Percentiles rank a stretch among this genome's conserved stretches.
Evolutionary conservation across 2,113 vertebrate genomes (phyloP).

Genomic region (Amphiprion ocellaris): DNA sequence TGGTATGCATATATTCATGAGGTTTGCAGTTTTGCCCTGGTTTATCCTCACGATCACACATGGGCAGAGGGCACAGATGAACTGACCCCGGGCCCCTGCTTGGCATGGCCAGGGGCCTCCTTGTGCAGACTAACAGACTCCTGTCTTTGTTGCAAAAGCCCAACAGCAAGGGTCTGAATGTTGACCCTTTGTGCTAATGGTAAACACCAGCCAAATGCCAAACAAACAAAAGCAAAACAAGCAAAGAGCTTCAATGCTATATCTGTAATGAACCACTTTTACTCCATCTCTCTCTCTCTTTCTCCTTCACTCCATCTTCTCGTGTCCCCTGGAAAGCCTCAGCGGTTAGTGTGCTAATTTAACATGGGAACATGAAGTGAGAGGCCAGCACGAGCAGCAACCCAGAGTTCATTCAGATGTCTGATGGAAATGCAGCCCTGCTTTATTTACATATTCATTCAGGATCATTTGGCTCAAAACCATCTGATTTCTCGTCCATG

Average conservation of each 20-base stretch:
- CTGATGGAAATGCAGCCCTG: conserved; percentile 63
- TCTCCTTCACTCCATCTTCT: conserved; percentile 25
- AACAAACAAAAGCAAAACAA: conserved; percentile 68
- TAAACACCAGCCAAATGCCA: conserved; percentile 77
- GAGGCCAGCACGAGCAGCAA: conserved; percentile 55
- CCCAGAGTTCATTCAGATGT: conserved; percentile 65
- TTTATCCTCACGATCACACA: conserved; percentile 43
- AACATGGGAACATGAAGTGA: conserved; percentile 56
- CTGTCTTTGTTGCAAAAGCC: conserved; percentile 71
- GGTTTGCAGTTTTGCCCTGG: conserved; percentile 16
- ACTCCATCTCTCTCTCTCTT: conserved; percentile 12
- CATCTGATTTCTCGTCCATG: conserved; percentile 30
- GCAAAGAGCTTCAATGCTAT: conserved; percentile 36
- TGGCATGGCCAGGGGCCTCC: conserved; percentile 50
- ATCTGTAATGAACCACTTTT: conserved; percentile 60
- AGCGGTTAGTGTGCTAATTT: conserved; percentile 53
- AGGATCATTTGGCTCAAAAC: conserved; percentile 56
- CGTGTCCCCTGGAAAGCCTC: conserved; percentile 56
- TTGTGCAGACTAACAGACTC: conserved; percentile 71
- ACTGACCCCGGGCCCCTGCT: conserved; percentile 53
- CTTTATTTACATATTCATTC: conserved; percentile 68
- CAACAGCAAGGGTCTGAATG: conserved; percentile 75
- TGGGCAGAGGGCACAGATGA: conserved; percentile 44
- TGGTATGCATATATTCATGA: conserved; percentile 2
- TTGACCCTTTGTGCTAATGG: conserved; percentile 71